phyloP scores from a whole-genome alignment of 2,888 invertebrate genomes.

The Hemistola chrysoprasaria region DNA sequence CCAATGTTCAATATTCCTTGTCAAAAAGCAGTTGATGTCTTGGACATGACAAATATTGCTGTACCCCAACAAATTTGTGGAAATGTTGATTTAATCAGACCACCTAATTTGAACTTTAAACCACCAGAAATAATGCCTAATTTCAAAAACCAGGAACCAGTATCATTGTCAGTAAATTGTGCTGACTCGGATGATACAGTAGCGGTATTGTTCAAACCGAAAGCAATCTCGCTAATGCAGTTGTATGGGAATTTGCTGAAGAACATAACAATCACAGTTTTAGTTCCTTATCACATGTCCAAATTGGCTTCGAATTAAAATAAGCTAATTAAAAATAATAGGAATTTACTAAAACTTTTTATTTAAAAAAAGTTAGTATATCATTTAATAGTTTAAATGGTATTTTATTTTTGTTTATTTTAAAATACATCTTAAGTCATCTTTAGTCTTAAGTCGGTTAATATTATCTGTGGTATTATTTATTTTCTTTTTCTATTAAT shows the following conservation, averaged over 20 bases:
- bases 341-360: too few species aligned
- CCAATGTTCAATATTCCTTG: slow-evolving; percentile 47
- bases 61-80: slow-evolving; percentile 27
- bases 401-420: too few species aligned
- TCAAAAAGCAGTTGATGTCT: slow-evolving; percentile 44
- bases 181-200: slow-evolving; percentile 39
- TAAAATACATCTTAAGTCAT: too few species aligned
- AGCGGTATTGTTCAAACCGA: slow-evolving; percentile 47
- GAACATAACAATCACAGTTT: slow-evolving; percentile 45
- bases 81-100: slow-evolving; percentile 8
- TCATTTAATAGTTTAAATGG: too few species aligned
- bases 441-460: too few species aligned
- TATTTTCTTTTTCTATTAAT: too few species aligned
- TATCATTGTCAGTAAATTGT: slow-evolving; percentile 30
- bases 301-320: slow-evolving; percentile 25
- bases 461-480: too few species aligned
- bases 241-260: slow-evolving; percentile 48
- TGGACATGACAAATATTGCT: slow-evolving; percentile 35
- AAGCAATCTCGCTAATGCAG: slow-evolving; percentile 44
- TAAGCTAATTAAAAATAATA: too few species aligned
- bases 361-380: too few species aligned
- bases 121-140: slow-evolving; percentile 24
- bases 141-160: slow-evolving; percentile 28
- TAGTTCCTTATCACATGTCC: slow-evolving; percentile 50
- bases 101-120: slow-evolving; percentile 25